phyloP scores from a whole-genome alignment of 2,797 vertebrate genomes.

The Melanotaenia trifasciata region DNA sequence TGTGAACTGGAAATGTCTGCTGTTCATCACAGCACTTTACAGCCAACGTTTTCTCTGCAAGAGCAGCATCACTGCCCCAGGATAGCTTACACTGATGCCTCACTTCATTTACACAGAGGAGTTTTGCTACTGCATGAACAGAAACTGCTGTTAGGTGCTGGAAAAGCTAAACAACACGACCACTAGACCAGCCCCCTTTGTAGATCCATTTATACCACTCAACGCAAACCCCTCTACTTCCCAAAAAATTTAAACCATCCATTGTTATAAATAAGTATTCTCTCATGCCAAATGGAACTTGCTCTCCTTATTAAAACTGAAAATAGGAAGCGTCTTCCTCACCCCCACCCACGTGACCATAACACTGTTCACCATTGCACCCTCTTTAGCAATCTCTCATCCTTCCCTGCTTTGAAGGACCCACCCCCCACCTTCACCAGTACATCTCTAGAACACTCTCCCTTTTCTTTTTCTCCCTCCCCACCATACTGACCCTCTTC shows the following conservation, averaged over 20 bases:
- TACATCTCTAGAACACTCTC: slow-evolving; percentile 35
- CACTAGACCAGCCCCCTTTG: slow-evolving; percentile 49
- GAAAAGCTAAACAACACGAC: slow-evolving; percentile 65
- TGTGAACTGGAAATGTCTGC: slow-evolving; percentile 89
- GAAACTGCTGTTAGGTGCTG: slow-evolving; percentile 69
- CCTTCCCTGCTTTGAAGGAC: slow-evolving; percentile 50
- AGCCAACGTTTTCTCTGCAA: slow-evolving; percentile 78
- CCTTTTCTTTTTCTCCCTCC: slow-evolving; percentile 20
- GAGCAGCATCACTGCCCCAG: slow-evolving; percentile 76
- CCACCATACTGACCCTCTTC: slow-evolving; percentile 66
- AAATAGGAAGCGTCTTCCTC: slow-evolving; percentile 16
- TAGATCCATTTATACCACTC: slow-evolving; percentile 47
- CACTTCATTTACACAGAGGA: slow-evolving; percentile 80
- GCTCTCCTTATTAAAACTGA: slow-evolving; percentile 4
- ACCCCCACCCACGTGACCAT: slow-evolving; percentile 27
- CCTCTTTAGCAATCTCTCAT: slow-evolving; percentile 70
- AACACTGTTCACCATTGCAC: slow-evolving; percentile 47
- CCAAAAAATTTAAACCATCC: slow-evolving; percentile 49
- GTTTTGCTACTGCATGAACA: slow-evolving; percentile 71
- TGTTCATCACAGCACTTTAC: slow-evolving; percentile 85
- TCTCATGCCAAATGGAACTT: slow-evolving; percentile 32
- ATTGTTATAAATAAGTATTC: slow-evolving; percentile 52
- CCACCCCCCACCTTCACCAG: not conserved
- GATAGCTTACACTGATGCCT: slow-evolving; percentile 82
- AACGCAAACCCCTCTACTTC: slow-evolving; percentile 28